Evolutionary conservation across 1,140 invertebrate species (phyloP).

Genomic region (Bombus ignitus): DNA sequence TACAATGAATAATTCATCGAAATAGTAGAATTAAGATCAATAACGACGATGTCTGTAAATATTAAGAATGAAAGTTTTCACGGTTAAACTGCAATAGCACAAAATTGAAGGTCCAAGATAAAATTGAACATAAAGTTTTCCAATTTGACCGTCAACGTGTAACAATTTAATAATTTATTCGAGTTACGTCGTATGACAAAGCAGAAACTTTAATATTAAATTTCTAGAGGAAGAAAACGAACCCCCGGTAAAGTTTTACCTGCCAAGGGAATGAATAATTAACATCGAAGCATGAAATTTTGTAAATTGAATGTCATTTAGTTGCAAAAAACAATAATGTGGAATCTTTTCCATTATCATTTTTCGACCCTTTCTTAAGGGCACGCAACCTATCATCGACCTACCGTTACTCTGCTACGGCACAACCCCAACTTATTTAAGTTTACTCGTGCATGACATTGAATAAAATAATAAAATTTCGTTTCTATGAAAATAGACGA

Average conservation of each 20-base stretch:
- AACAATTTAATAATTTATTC: not conserved
- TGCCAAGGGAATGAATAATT: slow-evolving; percentile 24
- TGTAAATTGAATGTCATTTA: slow-evolving; percentile 27
- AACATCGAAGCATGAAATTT: slow-evolving; percentile 16
- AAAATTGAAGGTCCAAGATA: not conserved
- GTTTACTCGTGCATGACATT: slow-evolving; percentile 43
- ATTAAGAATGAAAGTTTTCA: not conserved
- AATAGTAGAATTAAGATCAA: no score
- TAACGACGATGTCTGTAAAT: not conserved
- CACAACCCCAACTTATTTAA: slow-evolving; percentile 42
- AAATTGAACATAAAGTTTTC: not conserved
- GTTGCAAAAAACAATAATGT: slow-evolving; percentile 11
- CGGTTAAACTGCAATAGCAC: not conserved
- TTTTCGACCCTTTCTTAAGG: slow-evolving; percentile 8
- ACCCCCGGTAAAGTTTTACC: not conserved
- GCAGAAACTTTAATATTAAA: not conserved
- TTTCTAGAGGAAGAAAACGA: not conserved
- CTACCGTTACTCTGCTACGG: slow-evolving; percentile 31
- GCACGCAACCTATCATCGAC: slow-evolving; percentile 58
- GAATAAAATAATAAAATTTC: slow-evolving; percentile 40
- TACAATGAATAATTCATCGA: no score
- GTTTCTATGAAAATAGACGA: not conserved
- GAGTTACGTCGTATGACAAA: not conserved
- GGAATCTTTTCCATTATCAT: slow-evolving; percentile 43
- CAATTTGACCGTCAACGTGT: not conserved